Conservation (phyloP, 2,797 vertebrate genomes). For the Chelonia mydas region DNA sequence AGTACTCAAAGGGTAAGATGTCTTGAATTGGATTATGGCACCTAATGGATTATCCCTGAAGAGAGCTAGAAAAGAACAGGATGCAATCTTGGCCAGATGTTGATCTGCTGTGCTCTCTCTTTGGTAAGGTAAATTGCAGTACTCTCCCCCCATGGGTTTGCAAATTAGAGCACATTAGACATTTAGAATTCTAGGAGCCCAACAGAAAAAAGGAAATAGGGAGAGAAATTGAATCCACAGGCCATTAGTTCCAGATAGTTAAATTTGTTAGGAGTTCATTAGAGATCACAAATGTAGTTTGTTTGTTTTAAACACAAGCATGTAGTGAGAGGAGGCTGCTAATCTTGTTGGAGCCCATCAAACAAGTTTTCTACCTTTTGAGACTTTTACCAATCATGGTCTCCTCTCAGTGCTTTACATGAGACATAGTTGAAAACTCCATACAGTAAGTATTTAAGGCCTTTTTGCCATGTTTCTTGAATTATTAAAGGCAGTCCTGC, state of each 20-base stretch:
- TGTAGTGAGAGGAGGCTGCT: neutral
- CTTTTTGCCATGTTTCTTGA: neutral
- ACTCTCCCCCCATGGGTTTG: neutral
- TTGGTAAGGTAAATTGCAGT: neutral
- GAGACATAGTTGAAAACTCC: neutral
- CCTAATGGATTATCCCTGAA: neutral
- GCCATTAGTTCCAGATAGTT: neutral
- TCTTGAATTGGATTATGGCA: neutral
- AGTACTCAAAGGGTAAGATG: neutral
- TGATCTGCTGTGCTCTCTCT: neutral
- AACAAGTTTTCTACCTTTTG: neutral
- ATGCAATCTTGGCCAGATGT: neutral
- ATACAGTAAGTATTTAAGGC: neutral
- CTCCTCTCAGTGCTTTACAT: neutral
- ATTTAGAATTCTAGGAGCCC: neutral
- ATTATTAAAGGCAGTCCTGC: neutral
- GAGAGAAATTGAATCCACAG: neutral
- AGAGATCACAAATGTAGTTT: neutral
- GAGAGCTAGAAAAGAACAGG: neutral
- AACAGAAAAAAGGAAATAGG: neutral
- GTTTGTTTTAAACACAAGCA: neutral
- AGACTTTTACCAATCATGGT: neutral
- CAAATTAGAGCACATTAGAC: neutral
- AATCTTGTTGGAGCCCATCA: neutral
- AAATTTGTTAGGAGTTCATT: neutral